Percentiles rank a stretch among this genome's conserved stretches.
phyloP scores from a whole-genome alignment of 2,888 invertebrate genomes.

The Sycophila texana region DNA sequence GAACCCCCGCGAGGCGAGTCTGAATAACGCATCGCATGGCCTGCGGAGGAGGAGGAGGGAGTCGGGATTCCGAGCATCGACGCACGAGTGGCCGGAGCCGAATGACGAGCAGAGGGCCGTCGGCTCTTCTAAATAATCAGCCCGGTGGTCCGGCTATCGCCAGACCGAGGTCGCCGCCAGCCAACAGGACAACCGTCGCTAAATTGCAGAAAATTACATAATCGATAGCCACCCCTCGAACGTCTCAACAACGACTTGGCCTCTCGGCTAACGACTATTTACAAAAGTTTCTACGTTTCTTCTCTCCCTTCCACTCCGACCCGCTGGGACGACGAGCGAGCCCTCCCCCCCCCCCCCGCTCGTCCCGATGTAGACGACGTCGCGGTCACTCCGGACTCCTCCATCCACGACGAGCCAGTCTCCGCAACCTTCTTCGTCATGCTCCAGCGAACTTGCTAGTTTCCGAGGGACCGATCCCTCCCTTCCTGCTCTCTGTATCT shows the following conservation, averaged over 20 bases:
- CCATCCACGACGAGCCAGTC: no score
- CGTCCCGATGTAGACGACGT: not conserved
- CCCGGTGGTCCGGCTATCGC: not conserved
- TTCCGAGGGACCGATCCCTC: not conserved
- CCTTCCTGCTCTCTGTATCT: not conserved
- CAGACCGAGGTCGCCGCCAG: not conserved
- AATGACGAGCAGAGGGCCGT: not conserved
- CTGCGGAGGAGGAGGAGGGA: constrained; percentile 19
- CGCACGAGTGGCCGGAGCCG: constrained; percentile 5
- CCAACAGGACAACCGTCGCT: not conserved
- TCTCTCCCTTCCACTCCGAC: not conserved
- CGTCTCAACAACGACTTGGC: not conserved
- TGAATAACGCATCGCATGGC: not conserved
- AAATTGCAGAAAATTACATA: constrained; percentile 45
- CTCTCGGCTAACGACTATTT: constrained; percentile 36
- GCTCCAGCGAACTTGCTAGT: not conserved
- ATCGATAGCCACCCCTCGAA: constrained; percentile 19
- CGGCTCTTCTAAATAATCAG: constrained; percentile 5
- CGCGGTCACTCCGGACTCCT: no score
- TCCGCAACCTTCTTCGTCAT: no score
- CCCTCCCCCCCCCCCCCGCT: not conserved
- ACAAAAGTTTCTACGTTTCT: constrained; percentile 1
- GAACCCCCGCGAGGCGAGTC: constrained; percentile 1
- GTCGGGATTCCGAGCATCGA: constrained; percentile 21
- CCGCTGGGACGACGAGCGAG: not conserved